Evolutionary conservation across 2,888 invertebrate genomes (phyloP).

Genomic region (Ophion costatus): DNA sequence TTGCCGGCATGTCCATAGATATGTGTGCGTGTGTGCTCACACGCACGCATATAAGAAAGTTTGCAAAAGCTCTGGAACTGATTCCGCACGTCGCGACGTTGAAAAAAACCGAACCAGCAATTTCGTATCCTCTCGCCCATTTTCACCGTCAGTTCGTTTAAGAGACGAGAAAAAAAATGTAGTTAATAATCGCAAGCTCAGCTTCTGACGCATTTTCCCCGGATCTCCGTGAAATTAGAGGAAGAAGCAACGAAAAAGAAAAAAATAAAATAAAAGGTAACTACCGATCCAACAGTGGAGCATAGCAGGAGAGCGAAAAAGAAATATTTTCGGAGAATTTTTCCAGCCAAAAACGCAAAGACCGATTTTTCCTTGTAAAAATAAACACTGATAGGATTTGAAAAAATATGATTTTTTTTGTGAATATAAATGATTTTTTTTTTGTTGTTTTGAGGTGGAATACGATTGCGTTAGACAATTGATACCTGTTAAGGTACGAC

Average conservation of each 20-base stretch:
- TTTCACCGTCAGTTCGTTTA: constrained; percentile 12
- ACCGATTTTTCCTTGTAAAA: too few species aligned
- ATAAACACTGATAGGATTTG: too few species aligned
- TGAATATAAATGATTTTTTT: not conserved
- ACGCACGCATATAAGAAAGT: not conserved
- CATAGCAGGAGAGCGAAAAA: too few species aligned
- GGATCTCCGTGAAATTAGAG: not conserved
- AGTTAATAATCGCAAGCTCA: not conserved
- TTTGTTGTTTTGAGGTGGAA: not conserved
- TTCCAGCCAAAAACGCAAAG: too few species aligned
- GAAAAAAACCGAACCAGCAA: constrained; percentile 39
- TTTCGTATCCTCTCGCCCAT: constrained; percentile 32
- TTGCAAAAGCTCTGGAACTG: constrained; percentile 26
- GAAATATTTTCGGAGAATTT: too few species aligned
- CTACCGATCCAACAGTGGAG: too few species aligned
- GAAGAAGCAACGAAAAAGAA: not conserved
- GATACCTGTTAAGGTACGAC: not conserved
- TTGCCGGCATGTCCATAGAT: not conserved
- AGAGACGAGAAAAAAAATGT: not conserved
- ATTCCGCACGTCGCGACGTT: constrained; percentile 29
- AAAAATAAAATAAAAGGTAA: too few species aligned
- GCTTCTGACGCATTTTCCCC: not conserved
- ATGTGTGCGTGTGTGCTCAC: too few species aligned
- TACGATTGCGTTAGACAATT: too few species aligned
- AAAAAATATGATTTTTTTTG: too few species aligned